Conservation (phyloP, 1,140 invertebrate genomes). For the Zaprionus capensis region DNA sequence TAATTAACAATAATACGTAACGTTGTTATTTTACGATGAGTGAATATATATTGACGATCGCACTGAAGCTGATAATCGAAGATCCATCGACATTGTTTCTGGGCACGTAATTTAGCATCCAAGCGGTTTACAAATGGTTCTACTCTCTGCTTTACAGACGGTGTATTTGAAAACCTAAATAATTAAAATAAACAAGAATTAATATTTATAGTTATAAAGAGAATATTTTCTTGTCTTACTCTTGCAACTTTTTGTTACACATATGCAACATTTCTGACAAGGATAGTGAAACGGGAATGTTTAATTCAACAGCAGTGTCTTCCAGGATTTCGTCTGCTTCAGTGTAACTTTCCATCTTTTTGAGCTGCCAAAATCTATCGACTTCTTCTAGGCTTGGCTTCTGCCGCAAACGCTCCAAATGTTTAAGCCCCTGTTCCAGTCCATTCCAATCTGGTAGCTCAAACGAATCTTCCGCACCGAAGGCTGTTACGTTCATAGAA, state of each 20-base stretch:
- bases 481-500: constrained; percentile 31
- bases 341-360: constrained; percentile 16
- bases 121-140: constrained; percentile 35
- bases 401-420: constrained; percentile 27
- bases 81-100: constrained; percentile 54
- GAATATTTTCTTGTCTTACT: constrained; percentile 20
- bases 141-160: background rate
- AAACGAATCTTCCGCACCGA: constrained; percentile 31
- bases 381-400: constrained; percentile 45
- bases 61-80: constrained; percentile 51
- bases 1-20: constrained; percentile 53
- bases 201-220: background rate
- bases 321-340: background rate
- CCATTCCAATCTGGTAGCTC: constrained; percentile 28
- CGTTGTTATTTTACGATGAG: constrained; percentile 38
- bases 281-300: background rate
- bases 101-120: background rate
- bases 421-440: constrained; percentile 17
- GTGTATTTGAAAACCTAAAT: constrained; percentile 1
- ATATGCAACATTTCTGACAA: constrained; percentile 25
- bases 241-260: constrained; percentile 15
- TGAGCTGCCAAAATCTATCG: constrained; percentile 39
- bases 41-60: constrained; percentile 48
- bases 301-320: background rate
- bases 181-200: background rate